Percentiles rank a stretch among this genome's conserved stretches.
These are phyloP conservation scores for Chloroceryle amazona DNA, from an alignment of 2,797 vertebrate genomes.

Conservation along the genomic window DNA sequence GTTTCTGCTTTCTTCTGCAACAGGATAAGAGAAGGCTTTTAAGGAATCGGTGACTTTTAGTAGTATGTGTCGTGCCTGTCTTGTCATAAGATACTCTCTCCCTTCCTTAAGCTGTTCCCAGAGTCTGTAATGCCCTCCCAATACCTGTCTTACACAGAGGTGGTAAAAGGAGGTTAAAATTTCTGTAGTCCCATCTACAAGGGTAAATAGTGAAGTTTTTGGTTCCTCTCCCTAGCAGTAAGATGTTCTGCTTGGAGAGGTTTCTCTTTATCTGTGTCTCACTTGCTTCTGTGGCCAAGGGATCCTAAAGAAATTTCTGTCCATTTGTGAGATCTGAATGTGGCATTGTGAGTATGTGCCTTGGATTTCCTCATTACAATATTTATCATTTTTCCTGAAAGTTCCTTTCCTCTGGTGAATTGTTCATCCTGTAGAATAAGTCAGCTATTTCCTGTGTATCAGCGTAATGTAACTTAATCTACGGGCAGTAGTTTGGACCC, in stretches of 20 bases:
- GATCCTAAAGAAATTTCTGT: neutral
- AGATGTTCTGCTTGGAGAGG: neutral
- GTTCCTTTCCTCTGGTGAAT: constrained; percentile 67
- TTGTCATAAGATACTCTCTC: neutral
- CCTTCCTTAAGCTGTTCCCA: neutral
- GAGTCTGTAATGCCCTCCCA: neutral
- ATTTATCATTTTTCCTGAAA: constrained; percentile 69
- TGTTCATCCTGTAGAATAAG: constrained; percentile 67
- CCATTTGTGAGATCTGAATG: constrained; percentile 17
- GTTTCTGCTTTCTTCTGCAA: constrained; percentile 2
- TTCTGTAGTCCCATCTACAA: neutral
- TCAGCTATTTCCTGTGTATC: constrained; percentile 67
- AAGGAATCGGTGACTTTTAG: constrained; percentile 30
- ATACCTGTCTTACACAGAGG: neutral
- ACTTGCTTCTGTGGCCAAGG: neutral
- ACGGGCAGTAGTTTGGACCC: neutral
- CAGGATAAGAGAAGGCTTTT: neutral
- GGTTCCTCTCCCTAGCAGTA: neutral
- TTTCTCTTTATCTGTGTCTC: neutral
- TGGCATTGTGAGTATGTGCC: constrained; percentile 44
- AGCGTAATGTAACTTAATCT: constrained; percentile 38
- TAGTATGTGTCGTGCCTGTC: neutral
- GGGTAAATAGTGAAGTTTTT: neutral
- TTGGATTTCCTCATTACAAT: constrained; percentile 63
- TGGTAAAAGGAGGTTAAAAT: neutral